Conservation (phyloP, 2,888 invertebrate species). For the Nineta flava region DNA sequence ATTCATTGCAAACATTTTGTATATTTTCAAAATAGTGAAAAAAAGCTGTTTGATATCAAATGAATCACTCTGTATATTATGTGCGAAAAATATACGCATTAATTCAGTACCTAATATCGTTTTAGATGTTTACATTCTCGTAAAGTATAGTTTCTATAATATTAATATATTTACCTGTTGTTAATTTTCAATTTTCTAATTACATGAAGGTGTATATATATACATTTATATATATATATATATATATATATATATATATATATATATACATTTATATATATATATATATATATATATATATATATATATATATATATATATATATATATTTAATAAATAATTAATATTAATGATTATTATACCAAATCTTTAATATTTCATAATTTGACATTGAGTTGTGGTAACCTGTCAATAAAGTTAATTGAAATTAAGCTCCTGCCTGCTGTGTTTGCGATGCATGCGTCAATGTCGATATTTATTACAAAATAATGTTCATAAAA, state of each 20-base stretch:
- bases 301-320: not conserved
- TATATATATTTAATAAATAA: not conserved
- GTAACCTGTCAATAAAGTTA: slow-evolving; percentile 10
- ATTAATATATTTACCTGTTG: too few species aligned
- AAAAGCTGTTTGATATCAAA: too few species aligned
- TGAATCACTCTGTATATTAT: too few species aligned
- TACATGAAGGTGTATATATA: not conserved
- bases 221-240: not conserved
- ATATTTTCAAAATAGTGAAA: too few species aligned
- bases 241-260: not conserved
- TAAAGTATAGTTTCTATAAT: too few species aligned
- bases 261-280: not conserved
- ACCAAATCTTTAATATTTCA: slow-evolving; percentile 10
- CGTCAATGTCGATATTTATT: too few species aligned
- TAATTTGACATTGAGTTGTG: slow-evolving; percentile 16
- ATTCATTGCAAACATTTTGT: too few species aligned
- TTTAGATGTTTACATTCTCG: too few species aligned
- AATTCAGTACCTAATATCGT: too few species aligned
- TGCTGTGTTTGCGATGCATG: not conserved
- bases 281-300: not conserved
- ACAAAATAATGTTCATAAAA: too few species aligned
- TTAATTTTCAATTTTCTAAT: too few species aligned
- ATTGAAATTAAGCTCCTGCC: not conserved
- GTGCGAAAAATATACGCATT: too few species aligned
- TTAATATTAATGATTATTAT: not conserved